Conservation (phyloP, 37 sponge, comb jelly and placozoan species). For the Sycon ciliatum region DNA sequence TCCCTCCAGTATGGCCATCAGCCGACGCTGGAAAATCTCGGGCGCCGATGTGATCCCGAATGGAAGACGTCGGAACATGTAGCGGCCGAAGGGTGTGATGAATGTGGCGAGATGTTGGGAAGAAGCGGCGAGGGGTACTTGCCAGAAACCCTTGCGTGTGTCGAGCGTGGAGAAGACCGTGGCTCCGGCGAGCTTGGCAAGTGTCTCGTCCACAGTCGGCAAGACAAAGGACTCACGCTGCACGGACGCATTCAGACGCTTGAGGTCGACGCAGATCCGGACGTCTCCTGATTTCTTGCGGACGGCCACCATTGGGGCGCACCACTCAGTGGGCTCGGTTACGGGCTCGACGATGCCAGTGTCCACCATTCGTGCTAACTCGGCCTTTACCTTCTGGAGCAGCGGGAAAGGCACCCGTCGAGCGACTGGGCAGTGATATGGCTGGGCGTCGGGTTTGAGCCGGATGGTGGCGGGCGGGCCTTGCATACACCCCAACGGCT, state of each 20-base stretch:
- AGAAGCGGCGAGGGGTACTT: slow-evolving; percentile 22
- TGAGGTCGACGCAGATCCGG: slow-evolving; percentile 37
- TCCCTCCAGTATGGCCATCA: slow-evolving; percentile 27
- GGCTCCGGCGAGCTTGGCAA: slow-evolving; percentile 24
- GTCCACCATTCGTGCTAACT: no score
- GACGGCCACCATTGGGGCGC: slow-evolving; percentile 21
- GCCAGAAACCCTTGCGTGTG: slow-evolving; percentile 39
- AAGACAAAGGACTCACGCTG: slow-evolving; percentile 16
- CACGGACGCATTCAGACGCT: slow-evolving; percentile 30
- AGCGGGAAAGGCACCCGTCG: no score
- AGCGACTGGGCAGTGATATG: no score
- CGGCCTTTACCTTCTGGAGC: no score
- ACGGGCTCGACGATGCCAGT: no score
- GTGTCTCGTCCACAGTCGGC: slow-evolving; percentile 35
- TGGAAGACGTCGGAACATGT: slow-evolving; percentile 23
- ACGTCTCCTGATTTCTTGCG: slow-evolving; percentile 11
- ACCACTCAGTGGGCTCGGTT: slow-evolving; percentile 36
- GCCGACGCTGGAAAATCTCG: slow-evolving; percentile 39
- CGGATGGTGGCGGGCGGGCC: no score
- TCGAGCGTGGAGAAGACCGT: slow-evolving; percentile 40
- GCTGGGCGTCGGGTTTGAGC: no score
- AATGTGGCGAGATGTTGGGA: slow-evolving; percentile 41
- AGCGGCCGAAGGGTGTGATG: slow-evolving; percentile 32
- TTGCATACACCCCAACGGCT: no score
- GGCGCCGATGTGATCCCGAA: slow-evolving; percentile 45